Base-by-base conservation (phyloP, 2,888 invertebrate genomes). In the Barypeithes pellucidus region DNA sequence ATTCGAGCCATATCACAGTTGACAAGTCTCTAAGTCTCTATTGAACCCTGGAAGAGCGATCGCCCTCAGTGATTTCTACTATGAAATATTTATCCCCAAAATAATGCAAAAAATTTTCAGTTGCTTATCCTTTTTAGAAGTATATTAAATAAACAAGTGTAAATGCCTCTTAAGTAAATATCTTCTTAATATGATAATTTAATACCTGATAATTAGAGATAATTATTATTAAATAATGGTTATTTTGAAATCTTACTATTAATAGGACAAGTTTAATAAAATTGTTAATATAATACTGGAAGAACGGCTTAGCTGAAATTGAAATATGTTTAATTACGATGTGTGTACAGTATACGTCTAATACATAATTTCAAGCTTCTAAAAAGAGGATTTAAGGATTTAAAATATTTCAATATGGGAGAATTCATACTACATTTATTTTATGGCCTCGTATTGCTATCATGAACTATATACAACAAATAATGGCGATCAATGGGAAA, bases 121-220 rank as follows among this genome's bases (percentile, higher is more conserved):
- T n/a, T n/a, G n/a, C n/a, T n/a, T n/a, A n/a, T n/a, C n/a, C 22
- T 1, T 24, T 22, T 50, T 24, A 50, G 22, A 50, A 12, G 24
- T 50, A 18, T 50, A 24, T 24, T 1, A 50, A 50, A 18, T 50
- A 50, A 50, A 50, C 24, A 50, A 12, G 14, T 50, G 50, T 50
- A 18, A 24, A 50, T 50, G n/a, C 50, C 50, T 50, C 8, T 50
- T 50, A 50, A 50, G 29, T 62, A 47, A 5, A 12, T n/a, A n/a
- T n/a, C n/a, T 47, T 29, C 24, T 62, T 62, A 62, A 43, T 62
- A 62, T 62, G 62, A 47, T 62, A 62, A 62, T 62, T 62, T 62
- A 47, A 62, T 62, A 43, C 20, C 22, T 45, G 24, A 62, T 45
- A 62, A 62, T 47, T 47, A 63, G 14, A 47, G 45, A 52, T 29